A percentile compares a stretch with the other conserved stretches of the same genome.
These are phyloP conservation scores for Lucilia cuprina DNA, from an alignment of 1,140 invertebrate species.

Conservation along the genomic window DNA sequence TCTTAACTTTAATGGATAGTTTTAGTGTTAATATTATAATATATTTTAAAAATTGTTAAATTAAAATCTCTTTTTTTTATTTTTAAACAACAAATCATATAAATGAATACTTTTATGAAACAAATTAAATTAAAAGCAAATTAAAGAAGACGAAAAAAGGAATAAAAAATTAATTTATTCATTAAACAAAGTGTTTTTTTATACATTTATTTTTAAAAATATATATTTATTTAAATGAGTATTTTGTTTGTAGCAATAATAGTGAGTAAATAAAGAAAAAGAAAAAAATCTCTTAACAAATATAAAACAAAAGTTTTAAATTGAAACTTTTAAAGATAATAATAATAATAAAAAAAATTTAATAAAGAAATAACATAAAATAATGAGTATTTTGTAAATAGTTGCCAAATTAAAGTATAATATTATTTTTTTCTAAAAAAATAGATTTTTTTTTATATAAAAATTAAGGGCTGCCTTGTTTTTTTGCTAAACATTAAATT, in stretches of 20 bases:
- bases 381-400: conserved; percentile 5
- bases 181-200: background rate
- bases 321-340: background rate
- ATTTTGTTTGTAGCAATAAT: too few relatives aligned
- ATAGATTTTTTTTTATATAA: conserved; percentile 10
- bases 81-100: too few relatives aligned
- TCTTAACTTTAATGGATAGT: background rate
- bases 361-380: background rate
- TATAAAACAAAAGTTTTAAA: background rate
- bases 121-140: background rate
- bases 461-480: background rate
- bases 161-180: background rate
- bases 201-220: background rate
- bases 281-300: background rate
- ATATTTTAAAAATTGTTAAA: background rate
- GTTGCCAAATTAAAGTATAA: background rate
- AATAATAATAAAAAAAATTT: background rate
- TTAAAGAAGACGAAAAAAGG: background rate
- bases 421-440: background rate
- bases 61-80: background rate
- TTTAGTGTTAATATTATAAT: background rate
- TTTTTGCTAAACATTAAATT: background rate
- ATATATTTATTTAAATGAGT: background rate
- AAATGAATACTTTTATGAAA: too few relatives aligned
- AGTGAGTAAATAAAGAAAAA: too few relatives aligned